Evolutionary conservation across 1,140 invertebrate species (phyloP).

Genomic region (Aphelinus atriplicis): DNA sequence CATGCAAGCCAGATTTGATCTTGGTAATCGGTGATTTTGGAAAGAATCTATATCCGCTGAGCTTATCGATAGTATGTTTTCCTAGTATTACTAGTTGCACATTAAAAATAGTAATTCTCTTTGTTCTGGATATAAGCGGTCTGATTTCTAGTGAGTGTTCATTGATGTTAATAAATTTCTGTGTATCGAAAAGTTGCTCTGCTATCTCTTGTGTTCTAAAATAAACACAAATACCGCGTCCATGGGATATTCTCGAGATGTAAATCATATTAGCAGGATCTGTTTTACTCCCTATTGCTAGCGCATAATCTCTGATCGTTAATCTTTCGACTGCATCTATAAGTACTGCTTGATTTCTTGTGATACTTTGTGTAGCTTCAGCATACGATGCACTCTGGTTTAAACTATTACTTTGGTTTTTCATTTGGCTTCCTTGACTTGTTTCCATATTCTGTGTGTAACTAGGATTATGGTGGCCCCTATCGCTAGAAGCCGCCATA

Average conservation of each 20-base stretch:
- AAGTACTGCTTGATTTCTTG: no score
- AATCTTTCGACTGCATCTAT: no score
- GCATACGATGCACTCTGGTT: no score
- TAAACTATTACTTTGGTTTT: no score
- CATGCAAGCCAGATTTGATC: constrained; percentile 6
- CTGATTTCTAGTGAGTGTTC: not conserved
- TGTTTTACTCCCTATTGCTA: not conserved
- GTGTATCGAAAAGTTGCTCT: not conserved
- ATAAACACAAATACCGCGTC: constrained; percentile 5
- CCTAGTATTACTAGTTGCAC: constrained; percentile 13
- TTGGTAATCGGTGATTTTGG: not conserved
- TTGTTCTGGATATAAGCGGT: constrained; percentile 8
- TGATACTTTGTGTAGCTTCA: no score
- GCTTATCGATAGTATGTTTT: constrained; percentile 1
- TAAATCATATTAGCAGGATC: not conserved
- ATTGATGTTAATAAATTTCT: not conserved
- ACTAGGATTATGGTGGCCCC: no score
- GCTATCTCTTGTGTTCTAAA: not conserved
- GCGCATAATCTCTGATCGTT: no score
- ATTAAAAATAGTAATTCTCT: constrained; percentile 23
- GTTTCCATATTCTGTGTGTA: no score
- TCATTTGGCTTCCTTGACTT: no score
- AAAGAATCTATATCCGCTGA: not conserved
- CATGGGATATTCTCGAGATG: constrained; percentile 4
- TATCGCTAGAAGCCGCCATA: no score